A percentile compares a stretch with the other conserved stretches of the same genome.
These are phyloP conservation scores for Hippasteria phrygiana DNA, from an alignment of 53 echinoderm and acorn worm species.

Conservation along the genomic window DNA sequence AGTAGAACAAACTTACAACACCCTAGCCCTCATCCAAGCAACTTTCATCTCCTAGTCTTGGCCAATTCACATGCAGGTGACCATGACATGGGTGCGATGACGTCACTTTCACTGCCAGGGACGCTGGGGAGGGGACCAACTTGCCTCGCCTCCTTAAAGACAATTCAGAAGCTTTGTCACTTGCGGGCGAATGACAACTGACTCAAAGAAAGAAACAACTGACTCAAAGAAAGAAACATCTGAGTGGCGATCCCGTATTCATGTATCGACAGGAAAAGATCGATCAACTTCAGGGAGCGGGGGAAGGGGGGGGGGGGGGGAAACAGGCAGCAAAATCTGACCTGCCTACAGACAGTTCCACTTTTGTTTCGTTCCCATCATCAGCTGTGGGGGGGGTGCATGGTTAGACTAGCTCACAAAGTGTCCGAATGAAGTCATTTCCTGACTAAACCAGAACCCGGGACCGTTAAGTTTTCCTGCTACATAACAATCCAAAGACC, in stretches of 20 bases:
- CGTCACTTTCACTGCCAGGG: not conserved
- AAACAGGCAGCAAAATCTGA: not conserved
- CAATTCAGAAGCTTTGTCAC: not conserved
- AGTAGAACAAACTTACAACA: not conserved
- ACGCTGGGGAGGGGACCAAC: too few relatives aligned
- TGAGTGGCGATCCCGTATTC: too few relatives aligned
- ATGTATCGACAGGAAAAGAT: slow-evolving; percentile 20
- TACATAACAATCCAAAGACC: not conserved
- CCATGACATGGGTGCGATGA: not conserved
- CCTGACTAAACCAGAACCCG: not conserved
- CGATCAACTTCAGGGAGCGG: slow-evolving; percentile 13
- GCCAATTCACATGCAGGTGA: not conserved
- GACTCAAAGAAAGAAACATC: too few relatives aligned
- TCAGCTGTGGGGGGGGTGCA: too few relatives aligned
- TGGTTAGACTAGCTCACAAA: not conserved
- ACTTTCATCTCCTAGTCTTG: not conserved
- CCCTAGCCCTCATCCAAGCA: too few relatives aligned
- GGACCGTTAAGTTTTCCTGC: not conserved
- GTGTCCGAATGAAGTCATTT: not conserved
- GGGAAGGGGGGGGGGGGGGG: not conserved
- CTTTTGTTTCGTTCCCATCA: not conserved
- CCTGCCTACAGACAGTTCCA: slow-evolving; percentile 4
- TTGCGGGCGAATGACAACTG: too few relatives aligned
- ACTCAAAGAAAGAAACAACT: too few relatives aligned
- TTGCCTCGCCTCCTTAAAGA: not conserved